Evolutionary conservation across 1,140 invertebrate genomes (phyloP), one percentile per base, ranked within the genome.

Genomic region (Trichonephila inaurata): DNA sequence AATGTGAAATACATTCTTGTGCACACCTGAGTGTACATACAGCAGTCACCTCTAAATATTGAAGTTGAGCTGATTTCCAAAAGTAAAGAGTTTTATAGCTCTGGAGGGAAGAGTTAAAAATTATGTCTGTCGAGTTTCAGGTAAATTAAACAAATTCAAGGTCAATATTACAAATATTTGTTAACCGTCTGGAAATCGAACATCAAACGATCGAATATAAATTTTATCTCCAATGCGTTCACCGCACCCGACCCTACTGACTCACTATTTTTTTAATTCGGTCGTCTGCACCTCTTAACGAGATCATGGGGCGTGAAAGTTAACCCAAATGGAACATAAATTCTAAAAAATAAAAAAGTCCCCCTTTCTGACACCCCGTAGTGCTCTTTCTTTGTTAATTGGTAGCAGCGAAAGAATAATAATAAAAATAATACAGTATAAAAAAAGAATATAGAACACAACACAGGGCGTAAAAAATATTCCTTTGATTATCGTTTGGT

Each of bases 401-500:
- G 28, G 33, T 6, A 18, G 14, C 0, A 77, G 28, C 72, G 33
- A 28, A 14, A 40, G 28, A 18, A 77, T 28, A 33, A 64, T 64
- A 64, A 64, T 19, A 64, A 40, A 40, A 40, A 64, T 64, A 64
- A 64, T 19, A 62, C 14, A 0, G 21, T 19, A 21, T 40, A 19
- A 21, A 77, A 40, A 72, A 72, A 33, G 18, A 40, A 77, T 33
- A 77, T 77, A 16, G 72, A 77, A 77, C 33, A 40, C 72, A 77
- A 16, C 18, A 40, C 16, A 33, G 1, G 72, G 16, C 16, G n/a
- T 77, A 85, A 85, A 85, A 60, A 85, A 24, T n/a, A 85, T 24
- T 14, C 21, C 58, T 85, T 85, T 85, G 82, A 58, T 85, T 85
- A 85, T 85, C 82, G 82, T 85, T 85, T 58, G 82, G 44, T 5